Base-by-base conservation (phyloP, 2,888 invertebrate species). In the Leptura quadrifasciata region DNA sequence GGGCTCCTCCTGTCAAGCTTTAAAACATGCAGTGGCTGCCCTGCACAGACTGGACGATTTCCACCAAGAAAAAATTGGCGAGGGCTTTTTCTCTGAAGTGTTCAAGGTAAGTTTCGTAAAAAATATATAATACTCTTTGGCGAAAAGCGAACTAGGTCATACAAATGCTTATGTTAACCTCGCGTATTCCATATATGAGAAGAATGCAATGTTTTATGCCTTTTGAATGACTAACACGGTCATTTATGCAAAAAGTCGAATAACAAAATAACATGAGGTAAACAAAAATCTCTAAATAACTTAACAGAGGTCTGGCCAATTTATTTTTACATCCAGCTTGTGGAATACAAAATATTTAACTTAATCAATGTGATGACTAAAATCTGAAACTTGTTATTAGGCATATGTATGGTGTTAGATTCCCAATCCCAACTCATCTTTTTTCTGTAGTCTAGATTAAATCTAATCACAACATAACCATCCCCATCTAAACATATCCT, bases 61-160 rank as follows among this genome's bases (percentile, higher is more conserved):
- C 90, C 92, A 94, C 82, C 93, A 95, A 88, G 97, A 97, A 90
- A 96, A 96, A 90, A 96, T 98, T 86, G 98, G 98, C 64, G 92
- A 94, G 68, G 98, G 98, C 80, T 98, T 98, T 91, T 98, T 98
- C 91, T 98, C 98, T 4, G 97, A 98, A 91, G 98, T 98, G 79
- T 98, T 96, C 91, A 98, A 98, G 95, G 98, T 98, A 91, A 92
- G 93, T 76, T 15, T n/a, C 31, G 35, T 24, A 17, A 27, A 21
- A 55, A 55, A 72, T 63, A 72, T 18, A 27, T 24, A 39, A 10
- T 24, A 55, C 57, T 64, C 71, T 79, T 75, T 73, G 64, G 52
- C 54, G 35, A 79, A 73, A 55, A 65, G 24, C 67, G 72, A 82
- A 78, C 79, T 83, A 75, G 82, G 82, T 80, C 80, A 81, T 47